These are phyloP conservation scores for Luffia ferchaultella DNA, from an alignment of 2,888 invertebrate species.

Conservation along the genomic window DNA sequence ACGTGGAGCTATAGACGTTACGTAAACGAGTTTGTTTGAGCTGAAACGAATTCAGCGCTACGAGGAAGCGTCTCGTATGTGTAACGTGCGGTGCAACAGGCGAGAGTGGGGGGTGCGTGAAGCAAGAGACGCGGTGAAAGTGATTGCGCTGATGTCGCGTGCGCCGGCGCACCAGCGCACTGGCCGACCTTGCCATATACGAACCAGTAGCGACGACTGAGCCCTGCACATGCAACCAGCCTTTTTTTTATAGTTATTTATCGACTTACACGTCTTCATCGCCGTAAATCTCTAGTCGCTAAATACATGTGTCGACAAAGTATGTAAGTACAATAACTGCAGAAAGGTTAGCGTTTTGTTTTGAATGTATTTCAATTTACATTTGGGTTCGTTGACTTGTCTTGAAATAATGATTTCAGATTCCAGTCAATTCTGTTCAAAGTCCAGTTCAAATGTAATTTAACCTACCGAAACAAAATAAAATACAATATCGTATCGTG, in stretches of 20 bases:
- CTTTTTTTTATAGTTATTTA: neutral
- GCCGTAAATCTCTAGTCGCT: neutral
- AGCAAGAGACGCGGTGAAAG: constrained; percentile 42
- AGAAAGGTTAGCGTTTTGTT: too few relatives aligned
- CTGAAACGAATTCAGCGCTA: constrained; percentile 49
- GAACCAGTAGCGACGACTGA: constrained; percentile 10
- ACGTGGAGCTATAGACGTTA: constrained; percentile 48
- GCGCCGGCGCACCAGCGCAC: constrained; percentile 29
- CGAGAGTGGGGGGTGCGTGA: constrained; percentile 8
- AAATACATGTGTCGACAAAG: neutral
- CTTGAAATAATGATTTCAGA: too few relatives aligned
- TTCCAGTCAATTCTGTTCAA: too few relatives aligned
- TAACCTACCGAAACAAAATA: too few relatives aligned
- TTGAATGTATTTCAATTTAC: too few relatives aligned
- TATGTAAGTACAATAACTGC: too few relatives aligned
- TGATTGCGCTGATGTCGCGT: constrained; percentile 58
- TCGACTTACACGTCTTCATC: neutral
- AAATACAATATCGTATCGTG: too few relatives aligned
- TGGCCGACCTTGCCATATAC: constrained; percentile 59
- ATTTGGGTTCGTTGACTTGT: too few relatives aligned
- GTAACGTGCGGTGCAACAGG: neutral
- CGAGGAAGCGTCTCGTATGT: constrained; percentile 29
- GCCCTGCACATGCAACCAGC: neutral
- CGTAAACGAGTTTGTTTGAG: constrained; percentile 36
- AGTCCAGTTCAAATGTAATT: too few relatives aligned